phyloP scores from a whole-genome alignment of 2,888 invertebrate genomes.

The Pachycephus smyrnensis region DNA sequence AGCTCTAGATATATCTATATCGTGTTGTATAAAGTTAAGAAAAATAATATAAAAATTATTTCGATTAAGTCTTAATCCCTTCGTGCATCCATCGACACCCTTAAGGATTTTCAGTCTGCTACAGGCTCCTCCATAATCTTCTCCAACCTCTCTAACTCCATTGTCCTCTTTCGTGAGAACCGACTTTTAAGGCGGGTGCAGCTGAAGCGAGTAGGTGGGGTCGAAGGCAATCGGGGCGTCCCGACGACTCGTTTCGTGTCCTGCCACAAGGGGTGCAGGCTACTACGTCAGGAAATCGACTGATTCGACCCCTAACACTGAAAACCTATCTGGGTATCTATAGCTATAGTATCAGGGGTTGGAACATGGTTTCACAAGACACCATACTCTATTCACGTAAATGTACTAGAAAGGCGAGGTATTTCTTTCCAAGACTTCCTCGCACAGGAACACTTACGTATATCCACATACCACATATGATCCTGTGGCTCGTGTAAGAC shows the following conservation, averaged over 20 bases:
- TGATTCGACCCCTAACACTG: conserved; percentile 51
- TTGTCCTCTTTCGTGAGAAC: neutral
- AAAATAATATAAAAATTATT: neutral
- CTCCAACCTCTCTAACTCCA: neutral
- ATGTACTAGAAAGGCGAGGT: conserved; percentile 38
- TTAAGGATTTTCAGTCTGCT: neutral
- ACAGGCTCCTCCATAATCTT: neutral
- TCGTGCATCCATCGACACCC: neutral
- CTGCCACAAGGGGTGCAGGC: neutral
- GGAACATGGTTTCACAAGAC: conserved; percentile 33
- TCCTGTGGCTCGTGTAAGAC: neutral
- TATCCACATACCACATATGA: neutral
- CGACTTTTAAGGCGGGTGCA: conserved; percentile 37
- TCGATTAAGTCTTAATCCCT: neutral
- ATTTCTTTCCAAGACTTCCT: conserved; percentile 13
- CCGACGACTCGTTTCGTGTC: neutral
- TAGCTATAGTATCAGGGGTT: neutral
- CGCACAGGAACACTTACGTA: conserved; percentile 3
- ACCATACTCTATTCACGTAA: conserved; percentile 46
- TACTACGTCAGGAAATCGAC: conserved; percentile 21
- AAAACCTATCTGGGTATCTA: conserved; percentile 36
- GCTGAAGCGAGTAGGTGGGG: conserved; percentile 42
- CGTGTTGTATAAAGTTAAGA: neutral
- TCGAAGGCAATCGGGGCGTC: conserved; percentile 34
- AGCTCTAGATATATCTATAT: neutral